Evolutionary conservation across 2,888 invertebrate genomes (phyloP), one percentile per base, ranked within the genome.

Genomic region (Tetramorium bicarinatum): DNA sequence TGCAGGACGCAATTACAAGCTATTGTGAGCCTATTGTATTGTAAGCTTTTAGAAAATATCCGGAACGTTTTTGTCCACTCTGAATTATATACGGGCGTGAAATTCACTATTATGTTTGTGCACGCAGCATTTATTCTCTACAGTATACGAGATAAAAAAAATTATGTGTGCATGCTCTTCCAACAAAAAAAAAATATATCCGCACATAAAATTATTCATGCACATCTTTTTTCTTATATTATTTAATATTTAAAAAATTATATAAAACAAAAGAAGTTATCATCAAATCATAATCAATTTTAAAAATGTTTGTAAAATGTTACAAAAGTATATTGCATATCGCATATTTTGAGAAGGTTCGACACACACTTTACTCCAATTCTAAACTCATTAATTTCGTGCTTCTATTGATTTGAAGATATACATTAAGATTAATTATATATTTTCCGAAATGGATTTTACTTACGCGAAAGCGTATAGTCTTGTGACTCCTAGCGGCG

Each of bases 1-100:
- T 52, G 72, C 77, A 89, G 89, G 86, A 88, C 41, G 84, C 81
- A 83, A 76, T 71, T 62, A 84, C 13, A 18, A 67, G 49, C 29
- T 47, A 74, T 67, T 52, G 52, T 52, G n/a, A n/a, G 21, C 9
- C 21, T 21, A 52, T 52, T 59, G 64, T 67, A 56, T 38, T 25
- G n/a, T 38, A n/a, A n/a, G 2, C 47, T 47, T 66, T 75, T 82
- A 59, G 56, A 81, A 61, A 54, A 56, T 67, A 67, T 34, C 76
- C 41, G 82, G 75, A 67, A 76, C 41, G 21, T 56, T 82, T 76
- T 47, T 82, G 75, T 76, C 1, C 21, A 34, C n/a, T 54, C 6
- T 66, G n/a, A 56, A 77, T 79, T 82, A 56, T 54, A 1, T 47
- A n/a, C 25, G 25, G 15, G 69, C 52, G 66, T 80, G 56, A 85